Evolutionary conservation across 2,113 vertebrate genomes (phyloP).

Genomic region (Chaenocephalus aceratus): DNA sequence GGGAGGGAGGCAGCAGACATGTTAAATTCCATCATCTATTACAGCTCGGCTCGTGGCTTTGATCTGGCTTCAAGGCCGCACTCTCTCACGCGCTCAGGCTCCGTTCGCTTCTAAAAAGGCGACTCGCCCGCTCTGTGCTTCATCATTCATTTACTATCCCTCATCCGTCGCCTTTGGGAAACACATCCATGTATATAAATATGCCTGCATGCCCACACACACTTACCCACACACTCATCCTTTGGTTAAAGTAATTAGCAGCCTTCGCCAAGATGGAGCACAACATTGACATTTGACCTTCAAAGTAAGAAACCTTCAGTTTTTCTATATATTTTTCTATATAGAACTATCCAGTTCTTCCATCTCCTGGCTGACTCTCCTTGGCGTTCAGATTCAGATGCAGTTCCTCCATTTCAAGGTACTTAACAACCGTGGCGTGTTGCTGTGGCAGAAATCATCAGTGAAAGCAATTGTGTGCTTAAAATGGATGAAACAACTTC

Average conservation of each 20-base stretch:
- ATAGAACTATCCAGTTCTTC: background rate
- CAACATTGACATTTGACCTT: conserved; percentile 42
- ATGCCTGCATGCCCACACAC: conserved; percentile 9
- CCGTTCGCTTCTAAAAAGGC: conserved; percentile 70
- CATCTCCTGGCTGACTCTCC: conserved; percentile 1
- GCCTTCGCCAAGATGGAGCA: conserved; percentile 55
- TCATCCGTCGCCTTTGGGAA: conserved; percentile 62
- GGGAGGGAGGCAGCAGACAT: conserved; percentile 57
- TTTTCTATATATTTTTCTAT: background rate
- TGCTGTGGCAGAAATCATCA: conserved; percentile 59
- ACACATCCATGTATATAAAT: conserved; percentile 22
- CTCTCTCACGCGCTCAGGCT: conserved; percentile 45
- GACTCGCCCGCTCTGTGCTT: conserved; percentile 69
- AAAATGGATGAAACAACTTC: conserved; percentile 62
- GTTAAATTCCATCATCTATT: conserved; percentile 79
- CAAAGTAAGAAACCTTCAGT: conserved; percentile 5
- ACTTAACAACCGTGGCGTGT: conserved; percentile 65
- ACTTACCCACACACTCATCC: conserved; percentile 24
- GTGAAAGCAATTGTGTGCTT: conserved; percentile 64
- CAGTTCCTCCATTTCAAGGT: conserved; percentile 69
- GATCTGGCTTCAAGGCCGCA: conserved; percentile 79
- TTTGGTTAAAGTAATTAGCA: conserved; percentile 60
- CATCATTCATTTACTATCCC: conserved; percentile 72
- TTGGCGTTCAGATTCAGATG: conserved; percentile 50
- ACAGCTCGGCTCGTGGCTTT: conserved; percentile 66